Percentiles rank a stretch among this genome's conserved stretches.
These are phyloP conservation scores for Phragmatobia fuliginosa DNA, from an alignment of 2,888 invertebrate species.

Conservation along the genomic window DNA sequence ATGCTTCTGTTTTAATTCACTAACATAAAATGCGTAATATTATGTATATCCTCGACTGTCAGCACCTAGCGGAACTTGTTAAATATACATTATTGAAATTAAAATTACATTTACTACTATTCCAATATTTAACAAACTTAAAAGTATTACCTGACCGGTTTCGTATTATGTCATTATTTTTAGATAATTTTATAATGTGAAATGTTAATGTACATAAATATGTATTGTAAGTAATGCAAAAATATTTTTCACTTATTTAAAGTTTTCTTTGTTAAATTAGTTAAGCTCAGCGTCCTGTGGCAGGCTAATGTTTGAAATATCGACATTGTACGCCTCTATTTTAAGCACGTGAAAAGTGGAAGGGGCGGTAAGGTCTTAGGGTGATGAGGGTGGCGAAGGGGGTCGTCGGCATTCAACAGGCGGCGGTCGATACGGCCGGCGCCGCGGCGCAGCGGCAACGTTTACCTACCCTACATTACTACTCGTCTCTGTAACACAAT, in stretches of 20 bases:
- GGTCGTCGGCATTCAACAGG: slow-evolving; percentile 84
- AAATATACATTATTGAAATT: no score
- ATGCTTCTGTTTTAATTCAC: not conserved
- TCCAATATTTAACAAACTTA: no score
- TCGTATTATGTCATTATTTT: no score
- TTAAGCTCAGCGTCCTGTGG: slow-evolving; percentile 70
- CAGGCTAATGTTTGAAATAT: slow-evolving; percentile 82
- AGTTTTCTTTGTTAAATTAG: slow-evolving; percentile 47
- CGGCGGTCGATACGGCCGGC: slow-evolving; percentile 82
- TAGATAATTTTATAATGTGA: no score
- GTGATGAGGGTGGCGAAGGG: slow-evolving; percentile 62
- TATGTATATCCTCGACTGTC: no score
- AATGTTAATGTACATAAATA: not conserved
- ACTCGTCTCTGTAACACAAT: slow-evolving; percentile 51
- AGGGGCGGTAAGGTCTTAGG: slow-evolving; percentile 73
- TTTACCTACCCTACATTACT: slow-evolving; percentile 66
- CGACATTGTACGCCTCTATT: slow-evolving; percentile 84
- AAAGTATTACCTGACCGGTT: no score
- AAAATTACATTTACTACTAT: no score
- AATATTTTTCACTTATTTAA: slow-evolving; percentile 34
- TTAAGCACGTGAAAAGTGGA: slow-evolving; percentile 84
- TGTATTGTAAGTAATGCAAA: not conserved
- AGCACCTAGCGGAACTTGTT: no score
- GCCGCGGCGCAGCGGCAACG: slow-evolving; percentile 74
- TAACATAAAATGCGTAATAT: not conserved